These are phyloP conservation scores for Diplodus sargus DNA, from an alignment of 2,797 vertebrate species.

Conservation along the genomic window DNA sequence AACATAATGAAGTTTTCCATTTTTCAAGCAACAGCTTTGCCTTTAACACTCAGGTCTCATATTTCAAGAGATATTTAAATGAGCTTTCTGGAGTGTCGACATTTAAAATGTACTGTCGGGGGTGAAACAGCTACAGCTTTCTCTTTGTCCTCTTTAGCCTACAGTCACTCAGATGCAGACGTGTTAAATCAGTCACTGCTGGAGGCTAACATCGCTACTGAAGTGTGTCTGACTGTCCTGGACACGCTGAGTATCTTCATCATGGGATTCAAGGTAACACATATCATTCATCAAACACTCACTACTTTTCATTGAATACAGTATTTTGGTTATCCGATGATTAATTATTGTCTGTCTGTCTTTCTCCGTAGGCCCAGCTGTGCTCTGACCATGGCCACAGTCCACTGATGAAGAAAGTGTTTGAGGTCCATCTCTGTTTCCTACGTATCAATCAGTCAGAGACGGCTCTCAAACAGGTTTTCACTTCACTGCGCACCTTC, in stretches of 20 bases:
- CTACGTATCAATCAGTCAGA: constrained; percentile 98
- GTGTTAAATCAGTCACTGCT: constrained; percentile 95
- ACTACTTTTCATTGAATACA: background rate
- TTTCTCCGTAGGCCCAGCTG: constrained; percentile 89
- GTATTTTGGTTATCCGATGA: background rate
- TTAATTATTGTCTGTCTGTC: background rate
- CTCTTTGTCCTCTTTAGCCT: constrained; percentile 84
- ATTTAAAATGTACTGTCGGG: background rate
- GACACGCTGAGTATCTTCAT: constrained; percentile 97
- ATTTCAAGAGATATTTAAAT: constrained; percentile 26
- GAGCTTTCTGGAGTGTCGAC: background rate
- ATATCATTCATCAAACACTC: background rate
- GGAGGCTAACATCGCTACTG: constrained; percentile 96
- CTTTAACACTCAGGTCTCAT: constrained; percentile 44
- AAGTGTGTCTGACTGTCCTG: constrained; percentile 96
- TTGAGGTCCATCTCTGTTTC: constrained; percentile 96
- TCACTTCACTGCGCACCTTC: constrained; percentile 92
- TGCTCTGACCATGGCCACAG: constrained; percentile 95
- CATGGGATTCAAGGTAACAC: constrained; percentile 94
- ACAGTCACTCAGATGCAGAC: constrained; percentile 95
- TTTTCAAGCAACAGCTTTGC: constrained; percentile 53
- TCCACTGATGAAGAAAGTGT: constrained; percentile 98
- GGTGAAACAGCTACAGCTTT: constrained; percentile 57
- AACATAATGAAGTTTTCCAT: constrained; percentile 29
- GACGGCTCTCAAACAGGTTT: constrained; percentile 94